Conservation (phyloP, 2,888 invertebrate genomes). For the Sarcophaga subvicina region DNA sequence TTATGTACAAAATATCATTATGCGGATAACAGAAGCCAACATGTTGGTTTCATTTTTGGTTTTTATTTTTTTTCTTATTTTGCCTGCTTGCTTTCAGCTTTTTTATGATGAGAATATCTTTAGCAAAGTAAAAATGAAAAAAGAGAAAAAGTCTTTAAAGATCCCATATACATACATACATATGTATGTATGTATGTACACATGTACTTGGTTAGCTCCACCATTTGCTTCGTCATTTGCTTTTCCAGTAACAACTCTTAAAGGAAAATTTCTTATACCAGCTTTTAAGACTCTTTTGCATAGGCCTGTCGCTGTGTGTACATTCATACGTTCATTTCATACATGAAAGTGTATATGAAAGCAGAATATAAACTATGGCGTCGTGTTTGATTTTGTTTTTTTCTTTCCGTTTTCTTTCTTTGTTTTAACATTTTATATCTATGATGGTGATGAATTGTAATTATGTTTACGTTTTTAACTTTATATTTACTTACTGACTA, state of each 20-base stretch:
- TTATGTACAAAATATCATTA: conserved; percentile 60
- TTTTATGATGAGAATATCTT: conserved; percentile 51
- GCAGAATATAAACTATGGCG: conserved; percentile 62
- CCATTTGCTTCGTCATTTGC: conserved; percentile 15
- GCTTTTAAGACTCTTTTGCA: conserved; percentile 16
- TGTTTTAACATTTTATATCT: conserved; percentile 52
- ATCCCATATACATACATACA: conserved; percentile 41
- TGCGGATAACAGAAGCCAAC: conserved; percentile 64
- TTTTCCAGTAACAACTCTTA: conserved; percentile 31
- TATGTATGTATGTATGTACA: background rate
- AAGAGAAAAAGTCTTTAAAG: conserved; percentile 39
- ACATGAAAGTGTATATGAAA: conserved; percentile 42
- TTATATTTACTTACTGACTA: conserved; percentile 59
- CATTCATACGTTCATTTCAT: conserved; percentile 22
- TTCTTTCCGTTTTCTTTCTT: conserved; percentile 5
- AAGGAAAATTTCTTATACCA: conserved; percentile 44
- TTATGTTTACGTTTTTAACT: conserved; percentile 66
- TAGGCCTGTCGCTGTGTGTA: conserved; percentile 6
- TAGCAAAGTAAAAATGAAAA: conserved; percentile 42
- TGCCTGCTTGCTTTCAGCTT: conserved; percentile 7
- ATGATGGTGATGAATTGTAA: conserved; percentile 66
- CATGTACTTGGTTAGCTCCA: background rate
- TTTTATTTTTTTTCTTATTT: conserved; percentile 18
- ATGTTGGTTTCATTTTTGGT: conserved; percentile 43
- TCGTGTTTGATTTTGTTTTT: conserved; percentile 29